A percentile compares a stretch with the other conserved stretches of the same genome.
Conservation (phyloP, 1,140 invertebrate species). For the Drosophila repleta region DNA sequence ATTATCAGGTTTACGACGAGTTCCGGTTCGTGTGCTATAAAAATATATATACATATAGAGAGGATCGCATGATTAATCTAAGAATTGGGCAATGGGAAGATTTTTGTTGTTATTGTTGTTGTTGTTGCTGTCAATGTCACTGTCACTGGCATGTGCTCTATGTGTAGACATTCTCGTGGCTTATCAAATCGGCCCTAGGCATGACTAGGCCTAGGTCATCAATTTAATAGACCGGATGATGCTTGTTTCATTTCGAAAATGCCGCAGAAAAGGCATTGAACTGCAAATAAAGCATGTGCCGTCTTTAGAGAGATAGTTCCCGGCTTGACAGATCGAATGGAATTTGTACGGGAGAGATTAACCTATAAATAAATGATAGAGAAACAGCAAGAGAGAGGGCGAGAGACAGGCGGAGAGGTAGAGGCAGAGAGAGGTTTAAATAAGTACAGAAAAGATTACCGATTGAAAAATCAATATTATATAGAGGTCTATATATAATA, state of each 20-base stretch:
- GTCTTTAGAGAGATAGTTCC: slow-evolving; percentile 55
- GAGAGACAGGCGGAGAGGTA: not conserved
- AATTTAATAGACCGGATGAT: slow-evolving; percentile 41
- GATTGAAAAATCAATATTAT: slow-evolving; percentile 1
- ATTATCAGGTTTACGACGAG: slow-evolving; percentile 40
- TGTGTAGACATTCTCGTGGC: not conserved
- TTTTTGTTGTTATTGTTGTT: too few species aligned
- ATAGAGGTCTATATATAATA: too few species aligned
- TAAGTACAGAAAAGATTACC: not conserved
- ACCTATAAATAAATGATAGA: slow-evolving; percentile 31
- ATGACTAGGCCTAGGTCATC: slow-evolving; percentile 60
- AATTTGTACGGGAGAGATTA: slow-evolving; percentile 75
- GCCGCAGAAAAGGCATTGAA: slow-evolving; percentile 61
- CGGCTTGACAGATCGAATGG: slow-evolving; percentile 34
- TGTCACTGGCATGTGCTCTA: slow-evolving; percentile 21
- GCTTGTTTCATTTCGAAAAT: slow-evolving; percentile 46
- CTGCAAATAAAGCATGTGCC: slow-evolving; percentile 48
- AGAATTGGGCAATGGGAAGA: slow-evolving; percentile 25
- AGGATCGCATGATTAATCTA: slow-evolving; percentile 16
- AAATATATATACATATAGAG: slow-evolving; percentile 3
- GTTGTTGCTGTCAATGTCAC: not conserved
- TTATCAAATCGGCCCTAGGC: slow-evolving; percentile 54
- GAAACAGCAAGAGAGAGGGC: not conserved
- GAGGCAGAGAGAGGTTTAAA: not conserved
- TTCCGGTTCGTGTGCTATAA: slow-evolving; percentile 53